Percentiles rank a stretch among this genome's conserved stretches.
These are phyloP conservation scores for Amniataba percoides DNA, from an alignment of 2,797 vertebrate genomes.

Conservation along the genomic window DNA sequence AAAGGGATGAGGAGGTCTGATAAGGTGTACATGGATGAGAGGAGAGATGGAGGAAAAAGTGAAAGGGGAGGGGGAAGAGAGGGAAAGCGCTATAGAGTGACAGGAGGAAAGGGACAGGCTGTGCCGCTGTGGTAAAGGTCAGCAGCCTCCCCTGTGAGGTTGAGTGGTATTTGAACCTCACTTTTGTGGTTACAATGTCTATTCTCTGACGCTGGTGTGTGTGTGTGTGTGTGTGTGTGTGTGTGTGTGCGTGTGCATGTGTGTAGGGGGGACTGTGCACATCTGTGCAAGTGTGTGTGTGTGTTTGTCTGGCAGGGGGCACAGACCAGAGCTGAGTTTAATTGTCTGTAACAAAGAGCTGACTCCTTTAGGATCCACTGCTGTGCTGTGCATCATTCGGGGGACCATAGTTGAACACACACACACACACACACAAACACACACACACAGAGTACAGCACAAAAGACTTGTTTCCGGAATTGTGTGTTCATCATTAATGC, in stretches of 20 bases:
- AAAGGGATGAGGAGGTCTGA: conserved; percentile 63
- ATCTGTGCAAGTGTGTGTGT: conserved; percentile 37
- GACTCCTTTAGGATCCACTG: conserved; percentile 74
- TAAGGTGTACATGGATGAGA: conserved; percentile 70
- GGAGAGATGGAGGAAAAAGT: conserved; percentile 39
- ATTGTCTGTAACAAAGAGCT: conserved; percentile 76
- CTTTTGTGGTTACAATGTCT: conserved; percentile 72
- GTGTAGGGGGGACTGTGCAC: conserved; percentile 40
- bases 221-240: conserved; percentile 46
- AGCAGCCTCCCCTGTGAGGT: conserved; percentile 78
- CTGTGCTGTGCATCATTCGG: conserved; percentile 60
- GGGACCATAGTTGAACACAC: conserved; percentile 32
- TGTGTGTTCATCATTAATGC: conserved; percentile 23
- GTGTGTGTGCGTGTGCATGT: conserved; percentile 26
- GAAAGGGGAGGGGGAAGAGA: conserved; percentile 14
- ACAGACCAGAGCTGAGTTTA: conserved; percentile 64
- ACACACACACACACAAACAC: conserved; percentile 27
- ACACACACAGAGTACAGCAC: conserved; percentile 18
- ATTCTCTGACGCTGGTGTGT: conserved; percentile 32
- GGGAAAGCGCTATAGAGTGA: conserved; percentile 57
- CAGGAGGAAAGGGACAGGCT: conserved; percentile 65
- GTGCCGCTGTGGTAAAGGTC: conserved; percentile 78
- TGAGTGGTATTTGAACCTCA: conserved; percentile 84
- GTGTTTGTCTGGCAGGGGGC: conserved; percentile 61
- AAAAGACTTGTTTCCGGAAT: conserved; percentile 26